Conservation (phyloP, 2,113 vertebrate species). For the Apaloderma vittatum region DNA sequence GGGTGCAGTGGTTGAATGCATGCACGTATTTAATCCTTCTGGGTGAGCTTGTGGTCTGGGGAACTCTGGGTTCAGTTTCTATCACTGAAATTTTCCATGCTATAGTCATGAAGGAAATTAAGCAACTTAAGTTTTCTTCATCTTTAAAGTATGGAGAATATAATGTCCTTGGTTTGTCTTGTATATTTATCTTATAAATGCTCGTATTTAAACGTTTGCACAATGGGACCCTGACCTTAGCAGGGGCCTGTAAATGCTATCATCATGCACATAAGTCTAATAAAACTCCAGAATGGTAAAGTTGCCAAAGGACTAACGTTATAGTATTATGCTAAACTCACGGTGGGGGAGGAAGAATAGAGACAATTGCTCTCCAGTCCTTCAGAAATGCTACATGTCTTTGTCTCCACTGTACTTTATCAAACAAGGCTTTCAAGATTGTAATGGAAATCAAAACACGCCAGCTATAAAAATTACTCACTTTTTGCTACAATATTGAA, state of each 20-base stretch:
- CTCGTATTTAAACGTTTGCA: constrained; percentile 43
- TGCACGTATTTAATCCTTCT: neutral
- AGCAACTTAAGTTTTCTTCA: constrained; percentile 13
- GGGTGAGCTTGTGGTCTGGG: neutral
- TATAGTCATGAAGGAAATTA: neutral
- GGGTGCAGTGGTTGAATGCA: neutral
- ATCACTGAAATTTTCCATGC: neutral
- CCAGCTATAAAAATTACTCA: neutral
- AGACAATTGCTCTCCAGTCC: neutral
- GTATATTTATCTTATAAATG: constrained; percentile 29
- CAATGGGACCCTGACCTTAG: constrained; percentile 41
- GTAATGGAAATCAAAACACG: neutral
- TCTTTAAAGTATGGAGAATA: constrained; percentile 26
- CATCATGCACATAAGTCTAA: constrained; percentile 21
- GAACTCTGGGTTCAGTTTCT: neutral
- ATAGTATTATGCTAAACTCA: neutral
- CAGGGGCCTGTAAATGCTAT: constrained; percentile 17
- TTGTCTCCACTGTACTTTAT: neutral
- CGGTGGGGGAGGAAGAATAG: neutral
- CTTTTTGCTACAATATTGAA: neutral
- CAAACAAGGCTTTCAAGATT: neutral
- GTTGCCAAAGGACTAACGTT: neutral
- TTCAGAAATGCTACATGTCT: neutral
- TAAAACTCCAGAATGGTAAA: neutral
- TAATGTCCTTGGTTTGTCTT: constrained; percentile 21